Evolutionary conservation across 2,797 vertebrate genomes (phyloP), one percentile per base, ranked within the genome.

Genomic region (Pangasius krempfi): DNA sequence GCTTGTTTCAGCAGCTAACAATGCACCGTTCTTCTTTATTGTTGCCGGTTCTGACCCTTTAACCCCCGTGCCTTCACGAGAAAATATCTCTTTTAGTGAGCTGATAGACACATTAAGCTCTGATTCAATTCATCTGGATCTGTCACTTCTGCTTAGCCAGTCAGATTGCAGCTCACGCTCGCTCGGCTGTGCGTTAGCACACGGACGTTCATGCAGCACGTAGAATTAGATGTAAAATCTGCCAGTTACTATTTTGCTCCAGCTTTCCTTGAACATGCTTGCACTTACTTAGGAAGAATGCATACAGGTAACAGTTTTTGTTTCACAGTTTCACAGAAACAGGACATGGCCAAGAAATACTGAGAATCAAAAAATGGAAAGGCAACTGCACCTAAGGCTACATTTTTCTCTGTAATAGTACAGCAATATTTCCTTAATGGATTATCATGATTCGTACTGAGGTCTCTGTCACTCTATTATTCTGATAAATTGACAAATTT

Each of bases 141-240:
- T 91, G 87, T 88, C 78, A 80, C 50, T 56, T 72, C 85, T 88
- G 89, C 90, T 90, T 83, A 85, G 79, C 56, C 75, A 86, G 81
- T 80, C 88, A 37, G 68, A 79, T 60, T 58, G 64, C 50, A 8
- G 33, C 81, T 85, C 25, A 12, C 9, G 25, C 56, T 56, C 3
- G 13, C 68, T 52, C 44, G n/a, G 6, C 80, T 58, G 16, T 37
- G 87, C 9, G 33, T 88, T 78, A 13, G 52, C 27, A 7, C 14
- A 22, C 64, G 14, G 20, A 50, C 44, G 52, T 50, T 68, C 22
- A 12, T 27, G 9, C 5, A 13, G 56, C 68, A 64, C 56, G n/a
- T 14, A n/a, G 58, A 2, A 44, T 54, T 54, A 33, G 47, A 27
- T 44, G 30, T 37, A 25, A 40, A 64, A 72, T 44, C 80, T 62